Conservation (phyloP, 2,888 invertebrate genomes). For the Zaprionus obscuricornis region DNA sequence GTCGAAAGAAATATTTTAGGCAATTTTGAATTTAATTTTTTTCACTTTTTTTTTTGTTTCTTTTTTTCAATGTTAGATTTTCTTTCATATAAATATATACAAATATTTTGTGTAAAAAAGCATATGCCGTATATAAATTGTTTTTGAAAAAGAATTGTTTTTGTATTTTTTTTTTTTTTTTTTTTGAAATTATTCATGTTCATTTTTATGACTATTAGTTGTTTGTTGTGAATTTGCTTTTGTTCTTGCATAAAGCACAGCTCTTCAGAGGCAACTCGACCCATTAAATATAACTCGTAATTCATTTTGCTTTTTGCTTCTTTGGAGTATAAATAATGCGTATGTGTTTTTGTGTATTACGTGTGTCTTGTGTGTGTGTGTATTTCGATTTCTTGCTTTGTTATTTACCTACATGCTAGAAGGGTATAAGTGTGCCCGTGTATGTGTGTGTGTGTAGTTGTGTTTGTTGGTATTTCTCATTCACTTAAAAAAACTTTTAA, state of each 20-base stretch:
- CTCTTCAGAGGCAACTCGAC: conserved; percentile 67
- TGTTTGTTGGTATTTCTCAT: conserved; percentile 32
- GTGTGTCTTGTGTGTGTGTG: conserved; percentile 28
- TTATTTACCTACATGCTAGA: conserved; percentile 48
- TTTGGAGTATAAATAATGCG: conserved; percentile 79
- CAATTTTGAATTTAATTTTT: conserved; percentile 21
- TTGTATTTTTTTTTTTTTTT: conserved; percentile 13
- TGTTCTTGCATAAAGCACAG: conserved; percentile 59
- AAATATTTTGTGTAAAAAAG: conserved; percentile 68
- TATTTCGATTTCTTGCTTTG: conserved; percentile 60
- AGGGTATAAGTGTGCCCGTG: conserved; percentile 29
- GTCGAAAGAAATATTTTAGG: conserved; percentile 47
- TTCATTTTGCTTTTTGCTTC: conserved; percentile 61
- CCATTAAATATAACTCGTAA: conserved; percentile 63
- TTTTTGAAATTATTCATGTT: conserved; percentile 8
- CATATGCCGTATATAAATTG: conserved; percentile 55
- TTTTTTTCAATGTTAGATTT: conserved; percentile 34
- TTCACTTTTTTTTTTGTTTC: conserved; percentile 23
- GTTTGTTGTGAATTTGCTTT: conserved; percentile 28
- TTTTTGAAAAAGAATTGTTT: conserved; percentile 27
- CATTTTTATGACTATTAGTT: conserved; percentile 47
- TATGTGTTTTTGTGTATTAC: conserved; percentile 42
- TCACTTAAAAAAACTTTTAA: conserved; percentile 47
- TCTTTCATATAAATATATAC: conserved; percentile 66
- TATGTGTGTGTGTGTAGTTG: conserved; percentile 32